A percentile compares a stretch with the other conserved stretches of the same genome.
These are phyloP conservation scores for Pantelozetes paolii DNA, from an alignment of 2,888 invertebrate species.

Conservation along the genomic window DNA sequence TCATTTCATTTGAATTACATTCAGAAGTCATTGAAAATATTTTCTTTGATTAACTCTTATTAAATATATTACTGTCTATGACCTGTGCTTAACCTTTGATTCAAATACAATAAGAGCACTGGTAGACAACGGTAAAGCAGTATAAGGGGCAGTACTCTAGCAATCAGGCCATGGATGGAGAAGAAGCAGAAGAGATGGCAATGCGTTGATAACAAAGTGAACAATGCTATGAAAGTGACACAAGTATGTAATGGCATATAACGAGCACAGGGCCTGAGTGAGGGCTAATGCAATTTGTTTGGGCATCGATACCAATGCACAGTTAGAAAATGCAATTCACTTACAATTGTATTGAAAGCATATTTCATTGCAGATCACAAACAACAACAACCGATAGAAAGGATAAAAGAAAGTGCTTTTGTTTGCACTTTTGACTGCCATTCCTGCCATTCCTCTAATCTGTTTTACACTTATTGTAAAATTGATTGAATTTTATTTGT, in stretches of 20 bases:
- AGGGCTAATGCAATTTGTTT: conserved; percentile 20
- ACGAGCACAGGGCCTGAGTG: not conserved
- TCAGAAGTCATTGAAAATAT: not conserved
- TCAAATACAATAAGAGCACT: not conserved
- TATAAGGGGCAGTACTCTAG: not conserved
- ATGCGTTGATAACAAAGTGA: conserved; percentile 10
- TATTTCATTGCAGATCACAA: conserved; percentile 17
- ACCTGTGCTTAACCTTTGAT: not conserved
- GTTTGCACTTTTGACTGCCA: conserved; percentile 16
- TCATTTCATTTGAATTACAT: not conserved
- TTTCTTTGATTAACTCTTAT: conserved; percentile 1
- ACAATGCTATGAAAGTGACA: conserved; percentile 3
- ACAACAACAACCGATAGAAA: not conserved
- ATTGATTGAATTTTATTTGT: conserved; percentile 26
- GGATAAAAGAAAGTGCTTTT: conserved; percentile 3
- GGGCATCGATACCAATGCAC: not conserved
- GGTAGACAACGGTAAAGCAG: not conserved
- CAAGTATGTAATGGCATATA: conserved; percentile 13
- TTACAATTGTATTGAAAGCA: conserved; percentile 29
- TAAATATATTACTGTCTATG: not conserved
- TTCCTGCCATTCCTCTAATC: not conserved
- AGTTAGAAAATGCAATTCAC: conserved; percentile 14
- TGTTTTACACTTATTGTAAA: not conserved
- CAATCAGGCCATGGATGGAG: not conserved
- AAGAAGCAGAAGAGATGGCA: not conserved